These are phyloP conservation scores for Gracilinanus agilis DNA, from an alignment of 2,113 vertebrate genomes.

Conservation along the genomic window DNA sequence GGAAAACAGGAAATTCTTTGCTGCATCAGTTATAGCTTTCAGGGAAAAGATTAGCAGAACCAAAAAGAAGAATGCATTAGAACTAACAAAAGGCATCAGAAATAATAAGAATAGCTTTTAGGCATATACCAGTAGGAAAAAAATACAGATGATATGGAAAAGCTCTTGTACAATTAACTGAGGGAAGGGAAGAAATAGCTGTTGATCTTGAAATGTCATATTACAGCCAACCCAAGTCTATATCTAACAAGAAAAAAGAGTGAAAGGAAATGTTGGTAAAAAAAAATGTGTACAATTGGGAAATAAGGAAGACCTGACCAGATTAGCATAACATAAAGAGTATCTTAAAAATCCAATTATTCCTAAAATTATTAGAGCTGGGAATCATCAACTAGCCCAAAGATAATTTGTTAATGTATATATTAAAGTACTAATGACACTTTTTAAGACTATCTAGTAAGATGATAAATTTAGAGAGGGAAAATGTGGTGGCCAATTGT, in stretches of 20 bases:
- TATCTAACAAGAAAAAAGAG: slow-evolving; percentile 19
- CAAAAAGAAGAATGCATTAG: neutral
- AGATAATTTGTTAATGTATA: slow-evolving; percentile 24
- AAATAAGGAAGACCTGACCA: neutral
- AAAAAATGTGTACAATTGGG: neutral
- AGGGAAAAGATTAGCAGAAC: slow-evolving; percentile 11
- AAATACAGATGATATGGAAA: neutral
- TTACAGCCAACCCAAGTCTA: slow-evolving; percentile 1
- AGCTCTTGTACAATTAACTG: slow-evolving; percentile 2
- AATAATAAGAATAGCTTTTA: slow-evolving; percentile 8
- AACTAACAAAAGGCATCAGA: neutral
- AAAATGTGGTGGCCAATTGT: neutral
- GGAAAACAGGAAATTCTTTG: neutral
- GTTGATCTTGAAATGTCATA: neutral
- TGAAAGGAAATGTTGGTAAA: neutral
- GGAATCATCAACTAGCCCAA: neutral
- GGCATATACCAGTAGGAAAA: neutral
- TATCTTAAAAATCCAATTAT: neutral
- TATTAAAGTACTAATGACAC: neutral
- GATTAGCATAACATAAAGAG: slow-evolving; percentile 36
- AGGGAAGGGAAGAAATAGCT: slow-evolving; percentile 3
- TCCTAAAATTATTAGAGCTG: slow-evolving; percentile 12
- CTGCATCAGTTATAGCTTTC: slow-evolving; percentile 4
- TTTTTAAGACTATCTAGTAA: neutral
- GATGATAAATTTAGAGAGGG: neutral